These are phyloP conservation scores for Achlya flavicornis DNA, from an alignment of 2,888 invertebrate species.

Conservation along the genomic window DNA sequence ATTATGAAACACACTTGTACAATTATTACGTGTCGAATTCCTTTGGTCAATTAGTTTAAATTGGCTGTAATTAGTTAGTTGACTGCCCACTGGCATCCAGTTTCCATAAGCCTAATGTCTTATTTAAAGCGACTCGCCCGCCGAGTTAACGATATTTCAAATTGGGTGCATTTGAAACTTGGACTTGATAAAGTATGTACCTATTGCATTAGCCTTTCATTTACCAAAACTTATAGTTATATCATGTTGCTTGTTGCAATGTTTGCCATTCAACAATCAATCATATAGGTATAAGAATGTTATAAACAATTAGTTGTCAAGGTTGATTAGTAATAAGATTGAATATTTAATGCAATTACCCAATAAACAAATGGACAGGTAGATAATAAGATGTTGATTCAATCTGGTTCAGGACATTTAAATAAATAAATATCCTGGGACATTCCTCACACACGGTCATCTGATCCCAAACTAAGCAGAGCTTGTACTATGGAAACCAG, in stretches of 20 bases:
- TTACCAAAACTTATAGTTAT: not conserved
- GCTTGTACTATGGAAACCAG: no score
- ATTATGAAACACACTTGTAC: slow-evolving; percentile 5
- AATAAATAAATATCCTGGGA: no score
- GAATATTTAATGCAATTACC: not conserved
- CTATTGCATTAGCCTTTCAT: not conserved
- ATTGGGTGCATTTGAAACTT: not conserved
- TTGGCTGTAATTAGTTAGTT: slow-evolving; percentile 39
- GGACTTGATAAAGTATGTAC: not conserved
- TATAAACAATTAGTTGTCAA: no score
- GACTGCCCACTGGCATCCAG: slow-evolving; percentile 27
- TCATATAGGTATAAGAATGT: not conserved
- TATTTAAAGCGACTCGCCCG: slow-evolving; percentile 11
- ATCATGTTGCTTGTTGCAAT: not conserved
- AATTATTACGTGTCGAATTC: slow-evolving; percentile 21
- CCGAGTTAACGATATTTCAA: not conserved
- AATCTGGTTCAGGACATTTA: no score
- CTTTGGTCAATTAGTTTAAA: slow-evolving; percentile 39
- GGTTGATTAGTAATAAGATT: not conserved
- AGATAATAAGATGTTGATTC: no score
- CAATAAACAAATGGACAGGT: no score
- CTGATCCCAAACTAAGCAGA: no score
- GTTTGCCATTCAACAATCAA: not conserved
- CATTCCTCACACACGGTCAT: no score
- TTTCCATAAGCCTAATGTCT: slow-evolving; percentile 39